These are phyloP conservation scores for Dione juno DNA, from an alignment of 2,888 invertebrate genomes.

Conservation along the genomic window DNA sequence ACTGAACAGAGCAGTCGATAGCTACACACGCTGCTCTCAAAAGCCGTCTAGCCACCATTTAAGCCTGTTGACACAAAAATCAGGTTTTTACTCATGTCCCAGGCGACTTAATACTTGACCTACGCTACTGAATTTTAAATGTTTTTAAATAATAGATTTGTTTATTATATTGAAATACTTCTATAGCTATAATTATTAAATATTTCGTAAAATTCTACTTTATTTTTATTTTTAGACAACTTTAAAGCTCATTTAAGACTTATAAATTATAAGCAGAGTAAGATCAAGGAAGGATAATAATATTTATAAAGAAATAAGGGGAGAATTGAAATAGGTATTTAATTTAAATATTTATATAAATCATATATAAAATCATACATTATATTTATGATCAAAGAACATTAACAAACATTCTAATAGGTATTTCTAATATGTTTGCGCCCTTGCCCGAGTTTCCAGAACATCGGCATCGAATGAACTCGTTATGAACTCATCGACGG, in stretches of 20 bases:
- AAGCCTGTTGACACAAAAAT: slow-evolving; percentile 16
- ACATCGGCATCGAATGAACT: slow-evolving; percentile 66
- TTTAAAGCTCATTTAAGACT: no score
- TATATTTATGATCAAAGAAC: slow-evolving; percentile 12
- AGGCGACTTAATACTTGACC: slow-evolving; percentile 7
- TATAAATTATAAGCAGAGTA: no score
- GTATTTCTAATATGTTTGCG: slow-evolving; percentile 53
- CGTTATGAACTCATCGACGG: slow-evolving; percentile 66
- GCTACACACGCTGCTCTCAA: slow-evolving; percentile 27
- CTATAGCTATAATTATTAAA: background rate
- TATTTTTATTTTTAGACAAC: background rate
- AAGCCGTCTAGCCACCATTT: slow-evolving; percentile 23
- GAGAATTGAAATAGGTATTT: no score
- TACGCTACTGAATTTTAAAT: background rate
- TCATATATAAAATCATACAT: background rate
- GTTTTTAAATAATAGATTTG: background rate
- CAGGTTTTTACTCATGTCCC: slow-evolving; percentile 1
- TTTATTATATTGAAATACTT: background rate
- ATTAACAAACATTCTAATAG: slow-evolving; percentile 22
- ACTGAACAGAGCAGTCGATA: slow-evolving; percentile 47
- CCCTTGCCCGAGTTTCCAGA: slow-evolving; percentile 78
- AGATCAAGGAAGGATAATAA: no score
- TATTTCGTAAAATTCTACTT: background rate
- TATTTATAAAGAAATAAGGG: no score
- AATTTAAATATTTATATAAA: background rate